Conservation (phyloP, 2,113 vertebrate species). For the Pyrgilauda ruficollis region DNA sequence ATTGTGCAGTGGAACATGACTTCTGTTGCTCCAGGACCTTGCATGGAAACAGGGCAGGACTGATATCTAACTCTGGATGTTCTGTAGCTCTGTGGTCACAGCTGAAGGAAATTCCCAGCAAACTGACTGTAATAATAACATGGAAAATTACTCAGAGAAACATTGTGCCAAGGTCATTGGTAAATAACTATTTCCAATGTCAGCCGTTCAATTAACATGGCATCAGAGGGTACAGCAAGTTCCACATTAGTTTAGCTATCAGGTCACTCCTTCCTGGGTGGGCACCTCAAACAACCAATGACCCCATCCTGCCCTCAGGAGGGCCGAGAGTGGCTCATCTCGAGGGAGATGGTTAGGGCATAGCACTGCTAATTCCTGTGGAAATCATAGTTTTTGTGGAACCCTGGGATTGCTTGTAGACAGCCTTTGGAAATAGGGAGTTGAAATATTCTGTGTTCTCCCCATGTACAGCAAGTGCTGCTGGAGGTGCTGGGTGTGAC, state of each 20-base stretch:
- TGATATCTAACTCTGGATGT: background rate
- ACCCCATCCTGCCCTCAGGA: background rate
- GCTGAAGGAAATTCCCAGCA: background rate
- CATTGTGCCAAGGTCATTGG: fast-evolving
- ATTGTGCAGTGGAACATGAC: background rate
- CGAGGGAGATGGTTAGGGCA: fast-evolving
- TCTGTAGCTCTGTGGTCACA: background rate
- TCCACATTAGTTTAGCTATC: background rate
- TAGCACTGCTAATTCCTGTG: background rate
- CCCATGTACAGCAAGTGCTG: background rate
- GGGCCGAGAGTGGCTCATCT: fast-evolving
- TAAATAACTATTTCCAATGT: background rate
- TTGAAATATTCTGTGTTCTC: background rate
- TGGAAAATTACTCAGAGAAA: background rate
- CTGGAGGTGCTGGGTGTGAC: background rate
- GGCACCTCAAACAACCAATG: background rate
- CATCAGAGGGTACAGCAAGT: background rate
- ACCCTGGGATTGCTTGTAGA: background rate
- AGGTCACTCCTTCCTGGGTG: background rate
- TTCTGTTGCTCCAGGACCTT: background rate
- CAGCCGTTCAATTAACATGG: background rate
- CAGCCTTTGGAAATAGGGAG: background rate
- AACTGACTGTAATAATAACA: background rate
- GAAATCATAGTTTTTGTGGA: background rate
- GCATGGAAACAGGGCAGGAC: background rate